phyloP scores from a whole-genome alignment of 2,888 invertebrate genomes.

The Lycocerus yunnanus region DNA sequence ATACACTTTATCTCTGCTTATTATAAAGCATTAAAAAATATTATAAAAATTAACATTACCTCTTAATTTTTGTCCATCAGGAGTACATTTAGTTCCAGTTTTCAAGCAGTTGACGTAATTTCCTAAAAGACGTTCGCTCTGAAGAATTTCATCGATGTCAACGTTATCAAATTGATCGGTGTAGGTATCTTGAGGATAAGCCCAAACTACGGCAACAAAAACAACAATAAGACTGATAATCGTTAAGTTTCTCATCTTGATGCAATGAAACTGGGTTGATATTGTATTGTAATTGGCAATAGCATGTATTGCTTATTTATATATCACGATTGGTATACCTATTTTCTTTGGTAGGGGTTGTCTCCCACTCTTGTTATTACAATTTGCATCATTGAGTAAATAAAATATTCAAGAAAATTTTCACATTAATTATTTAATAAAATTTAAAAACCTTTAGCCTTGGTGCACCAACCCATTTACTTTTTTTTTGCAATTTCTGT shows the following conservation, averaged over 20 bases:
- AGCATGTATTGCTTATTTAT: background rate
- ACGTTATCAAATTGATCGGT: conserved; percentile 68
- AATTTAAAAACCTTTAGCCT: background rate
- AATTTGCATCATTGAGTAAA: background rate
- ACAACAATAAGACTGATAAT: conserved; percentile 28
- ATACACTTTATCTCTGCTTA: too few species aligned
- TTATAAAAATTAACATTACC: conserved; percentile 58
- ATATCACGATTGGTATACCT: background rate
- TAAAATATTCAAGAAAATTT: background rate
- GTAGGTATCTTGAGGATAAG: conserved; percentile 53
- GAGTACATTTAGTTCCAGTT: conserved; percentile 67
- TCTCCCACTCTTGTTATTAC: background rate
- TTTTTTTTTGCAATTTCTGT: too few species aligned
- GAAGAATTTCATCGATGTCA: conserved; percentile 68
- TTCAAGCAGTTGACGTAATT: conserved; percentile 58
- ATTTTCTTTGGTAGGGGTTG: background rate
- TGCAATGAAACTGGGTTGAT: background rate
- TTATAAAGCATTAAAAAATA: background rate
- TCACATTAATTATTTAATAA: background rate
- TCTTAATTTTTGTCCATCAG: conserved; percentile 73
- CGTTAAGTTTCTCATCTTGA: conserved; percentile 35
- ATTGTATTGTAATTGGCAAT: background rate
- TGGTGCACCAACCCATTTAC: background rate
- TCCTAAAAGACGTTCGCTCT: conserved; percentile 65
- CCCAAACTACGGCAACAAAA: conserved; percentile 22